These are phyloP conservation scores for Gryllus bimaculatus DNA, from an alignment of 1,140 invertebrate species.

Conservation along the genomic window DNA sequence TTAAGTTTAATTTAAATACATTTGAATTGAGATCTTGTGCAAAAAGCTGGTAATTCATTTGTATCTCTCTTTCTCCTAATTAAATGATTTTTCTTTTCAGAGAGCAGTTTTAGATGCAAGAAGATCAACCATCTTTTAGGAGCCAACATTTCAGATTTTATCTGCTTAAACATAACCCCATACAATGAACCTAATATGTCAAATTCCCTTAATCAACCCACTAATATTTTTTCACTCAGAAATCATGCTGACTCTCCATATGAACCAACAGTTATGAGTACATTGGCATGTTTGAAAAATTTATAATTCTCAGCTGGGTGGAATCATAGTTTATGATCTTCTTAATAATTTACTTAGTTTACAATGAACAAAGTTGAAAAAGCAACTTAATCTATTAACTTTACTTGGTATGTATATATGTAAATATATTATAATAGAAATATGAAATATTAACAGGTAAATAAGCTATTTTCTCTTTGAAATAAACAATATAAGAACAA, in stretches of 20 bases:
- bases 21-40: neutral
- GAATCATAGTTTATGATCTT: neutral
- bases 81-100: neutral
- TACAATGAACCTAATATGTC: neutral
- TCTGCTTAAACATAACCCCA: neutral
- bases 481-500: neutral
- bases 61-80: neutral
- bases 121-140: neutral
- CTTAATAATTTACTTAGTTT: neutral
- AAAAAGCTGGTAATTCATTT: neutral
- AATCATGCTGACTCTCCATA: neutral
- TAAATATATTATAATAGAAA: neutral
- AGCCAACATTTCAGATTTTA: neutral
- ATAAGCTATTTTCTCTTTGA: neutral
- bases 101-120: neutral
- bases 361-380: neutral
- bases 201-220: neutral
- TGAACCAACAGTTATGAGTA: slow-evolving; percentile 1
- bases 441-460: neutral
- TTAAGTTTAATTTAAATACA: slow-evolving; percentile 2
- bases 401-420: neutral
- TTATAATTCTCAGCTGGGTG: neutral
- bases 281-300: neutral
- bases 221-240: neutral
- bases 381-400: neutral